Base-by-base conservation (phyloP, 1,140 invertebrate species). In the Drosophila subobscura region DNA sequence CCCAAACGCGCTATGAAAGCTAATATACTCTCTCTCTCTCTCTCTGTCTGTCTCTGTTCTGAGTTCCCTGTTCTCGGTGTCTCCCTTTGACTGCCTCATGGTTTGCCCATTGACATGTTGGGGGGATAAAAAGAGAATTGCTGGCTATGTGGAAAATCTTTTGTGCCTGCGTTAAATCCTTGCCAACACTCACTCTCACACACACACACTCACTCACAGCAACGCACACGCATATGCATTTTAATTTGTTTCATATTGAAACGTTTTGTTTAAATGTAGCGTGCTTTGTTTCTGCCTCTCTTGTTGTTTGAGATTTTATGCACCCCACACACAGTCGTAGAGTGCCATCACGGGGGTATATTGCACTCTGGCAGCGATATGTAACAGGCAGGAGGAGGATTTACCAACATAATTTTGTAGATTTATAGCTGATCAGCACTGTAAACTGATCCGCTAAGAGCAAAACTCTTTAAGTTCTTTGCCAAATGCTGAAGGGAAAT, bases 231-330 rank as follows among this genome's bases (percentile, higher is more conserved):
- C 46, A 45, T 58, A 57, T 86, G 77, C 73, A 61, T 81, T 88
- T 81, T 88, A 86, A 86, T 86, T 88, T 74, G 83, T 81, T 81
- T 86, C 73, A 75, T 81, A 88, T 88, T 81, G 81, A 74, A 72
- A 68, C 77, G 77, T 88, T 86, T 86, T 86, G 83, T 86, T 88
- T 75, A 86, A 88, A 88, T 75, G 70, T 63, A 68, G 58, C 49
- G 65, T 83, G 79, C 79, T 77, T 75, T 86, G 84, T 74, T 56
- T 29, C 23, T 44, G 22, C 20, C 20, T 10, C 23, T 63, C 27
- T 44, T 55, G 57, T 64, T 84, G 55, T 55, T 75, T 71, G 14
- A 37, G 65, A 70, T 58, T 70, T 58, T 61, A 45, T 70, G 61
- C 16, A 33, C 8, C 29, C 29, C 10, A 37, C 10, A 37, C 10